Evolutionary conservation across 1,140 invertebrate species (phyloP).

Genomic region (Leptinotarsa texana): DNA sequence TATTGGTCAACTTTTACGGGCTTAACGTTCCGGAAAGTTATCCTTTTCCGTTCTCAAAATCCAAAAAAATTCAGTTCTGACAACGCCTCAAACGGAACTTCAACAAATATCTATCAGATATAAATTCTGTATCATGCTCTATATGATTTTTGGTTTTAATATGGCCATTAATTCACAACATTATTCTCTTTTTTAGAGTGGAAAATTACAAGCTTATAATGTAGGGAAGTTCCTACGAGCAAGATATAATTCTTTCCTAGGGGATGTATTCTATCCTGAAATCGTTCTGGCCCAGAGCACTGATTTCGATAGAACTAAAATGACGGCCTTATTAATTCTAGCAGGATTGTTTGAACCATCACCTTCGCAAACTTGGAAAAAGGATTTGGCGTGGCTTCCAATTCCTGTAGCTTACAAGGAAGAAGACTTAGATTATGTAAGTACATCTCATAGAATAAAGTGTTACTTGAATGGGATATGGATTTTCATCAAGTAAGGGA

Average conservation of each 20-base stretch:
- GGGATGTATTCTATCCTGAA: slow-evolving; percentile 61
- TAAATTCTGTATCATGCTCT: too few relatives aligned
- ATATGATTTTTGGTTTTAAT: background rate
- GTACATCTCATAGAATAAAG: background rate
- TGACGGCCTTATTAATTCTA: slow-evolving; percentile 61
- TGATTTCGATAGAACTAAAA: slow-evolving; percentile 63
- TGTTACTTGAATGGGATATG: too few relatives aligned
- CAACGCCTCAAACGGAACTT: too few relatives aligned
- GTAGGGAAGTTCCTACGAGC: slow-evolving; percentile 64
- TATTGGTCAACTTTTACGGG: too few relatives aligned
- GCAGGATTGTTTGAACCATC: slow-evolving; percentile 58
- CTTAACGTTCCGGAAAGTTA: too few relatives aligned
- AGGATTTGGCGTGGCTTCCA: slow-evolving; percentile 58
- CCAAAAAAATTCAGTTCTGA: too few relatives aligned
- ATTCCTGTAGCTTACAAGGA: slow-evolving; percentile 59
- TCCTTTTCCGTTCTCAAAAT: too few relatives aligned
- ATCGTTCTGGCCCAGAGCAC: slow-evolving; percentile 38
- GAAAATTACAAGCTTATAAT: slow-evolving; percentile 61
- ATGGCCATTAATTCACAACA: background rate
- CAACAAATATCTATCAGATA: too few relatives aligned
- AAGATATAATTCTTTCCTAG: slow-evolving; percentile 66
- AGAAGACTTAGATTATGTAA: slow-evolving; percentile 58
- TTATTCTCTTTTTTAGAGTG: slow-evolving; percentile 32
- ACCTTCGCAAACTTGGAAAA: background rate
- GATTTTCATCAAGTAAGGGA: too few relatives aligned